A percentile compares a stretch with the other conserved stretches of the same genome.
Conservation (phyloP, 1,140 invertebrate genomes). For the Pseudomyrmex dendroicus region DNA sequence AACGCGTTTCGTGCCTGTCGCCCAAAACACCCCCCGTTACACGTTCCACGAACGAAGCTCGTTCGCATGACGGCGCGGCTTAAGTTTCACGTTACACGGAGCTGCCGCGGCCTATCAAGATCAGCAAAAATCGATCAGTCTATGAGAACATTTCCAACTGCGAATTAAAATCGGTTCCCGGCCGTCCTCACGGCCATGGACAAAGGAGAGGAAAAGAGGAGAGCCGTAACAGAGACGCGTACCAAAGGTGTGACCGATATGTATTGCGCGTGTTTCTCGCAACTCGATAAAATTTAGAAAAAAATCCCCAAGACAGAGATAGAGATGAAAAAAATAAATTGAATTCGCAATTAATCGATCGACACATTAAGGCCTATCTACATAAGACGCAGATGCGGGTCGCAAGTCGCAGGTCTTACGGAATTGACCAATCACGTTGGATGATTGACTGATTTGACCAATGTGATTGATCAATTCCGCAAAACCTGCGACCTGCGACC, state of each 20-base stretch:
- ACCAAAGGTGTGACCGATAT: neutral
- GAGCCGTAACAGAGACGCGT: constrained; percentile 6
- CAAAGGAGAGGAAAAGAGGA: neutral
- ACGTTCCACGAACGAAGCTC: constrained; percentile 50
- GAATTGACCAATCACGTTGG: too few species aligned
- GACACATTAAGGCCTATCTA: too few species aligned
- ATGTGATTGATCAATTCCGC: too few species aligned
- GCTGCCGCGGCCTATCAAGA: constrained; percentile 55
- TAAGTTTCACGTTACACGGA: constrained; percentile 69
- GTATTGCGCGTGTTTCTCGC: neutral
- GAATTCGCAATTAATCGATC: too few species aligned
- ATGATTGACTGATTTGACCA: too few species aligned
- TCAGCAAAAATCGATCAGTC: constrained; percentile 60
- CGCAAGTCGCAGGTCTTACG: too few species aligned
- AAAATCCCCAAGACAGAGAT: too few species aligned
- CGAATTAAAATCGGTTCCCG: constrained; percentile 44
- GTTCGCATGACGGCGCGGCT: constrained; percentile 65
- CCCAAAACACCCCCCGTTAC: constrained; percentile 54
- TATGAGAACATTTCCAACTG: constrained; percentile 47
- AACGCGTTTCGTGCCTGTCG: constrained; percentile 59
- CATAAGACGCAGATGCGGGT: too few species aligned
- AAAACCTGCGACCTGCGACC: too few species aligned
- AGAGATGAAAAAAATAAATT: too few species aligned
- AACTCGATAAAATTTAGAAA: neutral
- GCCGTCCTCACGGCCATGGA: neutral